Base-by-base conservation (phyloP, 2,113 vertebrate species). In the Pollachius pollachius region DNA sequence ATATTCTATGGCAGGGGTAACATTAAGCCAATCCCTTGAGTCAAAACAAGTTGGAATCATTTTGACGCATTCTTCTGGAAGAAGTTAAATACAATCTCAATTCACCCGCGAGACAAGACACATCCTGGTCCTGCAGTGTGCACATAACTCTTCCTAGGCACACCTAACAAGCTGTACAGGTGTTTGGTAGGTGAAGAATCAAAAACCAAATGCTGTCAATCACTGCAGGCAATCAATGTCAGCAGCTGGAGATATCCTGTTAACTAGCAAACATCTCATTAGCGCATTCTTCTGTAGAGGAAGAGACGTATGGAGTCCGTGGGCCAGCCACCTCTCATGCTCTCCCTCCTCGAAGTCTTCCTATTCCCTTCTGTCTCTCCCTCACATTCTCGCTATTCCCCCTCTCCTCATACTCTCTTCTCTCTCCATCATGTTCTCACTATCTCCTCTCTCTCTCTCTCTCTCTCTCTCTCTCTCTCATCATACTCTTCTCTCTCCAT, bases 231-330 rank as follows among this genome's bases (percentile, higher is more conserved):
- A 66, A 66, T 54, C 64, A 54, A 48, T 19, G 23, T 66, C 48
- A 17, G 16, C 64, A 52, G 41, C 64, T 66, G 48, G 27, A 64
- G 62, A 64, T 41, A 16, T 27, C 62, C 62, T 16, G 62, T 66
- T 54, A 54, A 66, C 52, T 66, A 66, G 64, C 48, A 66, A 66
- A 54, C 41, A 54, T 15, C 64, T 66, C 64, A 66, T 54, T 54
- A 54, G 11, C 18, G 19, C 41, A 0, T 16, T 15, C 21, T 8
- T 57, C 5, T 16, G 52, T 56, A 16, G 17, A 57, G 54, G 15
- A 17, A 16, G 54, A 57, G 54, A 57, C 2, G 54, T 9, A n/a
- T 16, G 54, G 16, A 17, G 5, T 17, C 9, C 1, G 13, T 30
- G 54, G 54, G 54, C 15, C 6, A n/a, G 54, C 54, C 15, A 5